These are phyloP conservation scores for Mustelus asterias DNA, from an alignment of 2,113 vertebrate species.

Conservation along the genomic window DNA sequence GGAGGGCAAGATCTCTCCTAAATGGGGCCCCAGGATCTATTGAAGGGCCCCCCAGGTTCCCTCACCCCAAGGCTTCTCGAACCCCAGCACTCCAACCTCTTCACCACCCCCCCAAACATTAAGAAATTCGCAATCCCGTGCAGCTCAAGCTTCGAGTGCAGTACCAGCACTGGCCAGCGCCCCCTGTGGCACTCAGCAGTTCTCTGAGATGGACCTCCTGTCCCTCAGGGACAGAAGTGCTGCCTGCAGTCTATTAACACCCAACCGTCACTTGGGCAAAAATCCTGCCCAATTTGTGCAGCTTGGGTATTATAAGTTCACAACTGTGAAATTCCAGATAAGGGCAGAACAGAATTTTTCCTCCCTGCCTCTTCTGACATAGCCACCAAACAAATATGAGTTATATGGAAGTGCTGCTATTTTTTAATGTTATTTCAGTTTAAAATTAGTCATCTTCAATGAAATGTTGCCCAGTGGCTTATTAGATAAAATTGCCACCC, in stretches of 20 bases:
- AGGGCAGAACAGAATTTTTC: neutral
- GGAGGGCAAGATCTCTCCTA: no score
- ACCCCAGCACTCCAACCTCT: no score
- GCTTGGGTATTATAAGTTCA: neutral
- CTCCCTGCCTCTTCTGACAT: neutral
- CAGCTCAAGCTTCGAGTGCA: neutral
- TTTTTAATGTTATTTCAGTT: neutral
- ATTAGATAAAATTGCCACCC: neutral
- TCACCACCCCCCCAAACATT: no score
- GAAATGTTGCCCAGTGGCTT: neutral
- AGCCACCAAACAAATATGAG: neutral
- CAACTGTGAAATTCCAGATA: neutral
- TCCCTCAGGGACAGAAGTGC: neutral
- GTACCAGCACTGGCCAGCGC: neutral
- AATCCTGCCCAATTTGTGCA: neutral
- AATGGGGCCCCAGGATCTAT: no score
- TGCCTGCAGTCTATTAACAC: neutral
- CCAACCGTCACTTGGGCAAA: neutral
- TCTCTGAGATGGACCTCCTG: neutral
- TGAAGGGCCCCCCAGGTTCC: no score
- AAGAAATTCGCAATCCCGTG: no score
- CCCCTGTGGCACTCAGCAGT: neutral
- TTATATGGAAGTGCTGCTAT: neutral
- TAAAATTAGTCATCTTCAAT: neutral
- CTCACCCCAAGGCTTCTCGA: no score